phyloP scores from a whole-genome alignment of 2,888 invertebrate species.

The Rhodophaea formosa region DNA sequence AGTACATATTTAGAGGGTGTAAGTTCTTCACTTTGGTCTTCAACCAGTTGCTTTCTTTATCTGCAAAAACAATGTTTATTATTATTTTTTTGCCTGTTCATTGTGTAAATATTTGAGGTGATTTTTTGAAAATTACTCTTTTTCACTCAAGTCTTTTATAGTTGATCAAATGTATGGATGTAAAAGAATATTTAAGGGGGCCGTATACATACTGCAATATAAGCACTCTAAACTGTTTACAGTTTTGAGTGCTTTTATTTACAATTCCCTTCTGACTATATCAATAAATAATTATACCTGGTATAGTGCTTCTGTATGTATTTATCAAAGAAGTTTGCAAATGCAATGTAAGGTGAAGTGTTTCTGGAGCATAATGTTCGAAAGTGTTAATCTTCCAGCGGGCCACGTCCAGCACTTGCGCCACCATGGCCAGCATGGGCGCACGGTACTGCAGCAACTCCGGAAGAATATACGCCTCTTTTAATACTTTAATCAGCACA shows the following conservation, averaged over 20 bases:
- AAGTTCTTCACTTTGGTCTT: conserved; percentile 53
- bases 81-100: too few relatives aligned
- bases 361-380: conserved; percentile 38
- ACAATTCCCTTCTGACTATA: too few relatives aligned
- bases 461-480: conserved; percentile 42
- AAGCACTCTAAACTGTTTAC: too few relatives aligned
- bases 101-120: too few relatives aligned
- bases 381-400: conserved; percentile 63
- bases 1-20: conserved; percentile 64
- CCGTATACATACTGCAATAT: too few relatives aligned
- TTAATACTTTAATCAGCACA: conserved; percentile 51
- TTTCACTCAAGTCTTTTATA: too few relatives aligned
- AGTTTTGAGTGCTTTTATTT: too few relatives aligned
- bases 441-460: conserved; percentile 60
- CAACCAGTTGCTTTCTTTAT: conserved; percentile 63
- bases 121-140: too few relatives aligned
- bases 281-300: conserved; percentile 47
- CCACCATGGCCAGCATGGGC: conserved; percentile 66
- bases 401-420: conserved; percentile 58
- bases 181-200: too few relatives aligned
- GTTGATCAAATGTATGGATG: too few relatives aligned
- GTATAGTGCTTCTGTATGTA: conserved; percentile 48
- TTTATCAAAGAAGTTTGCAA: conserved; percentile 52
- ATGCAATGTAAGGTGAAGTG: conserved; percentile 50
- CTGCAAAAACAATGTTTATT: conserved; percentile 42